Percentiles rank a stretch among this genome's conserved stretches.
phyloP scores from a whole-genome alignment of 2,797 vertebrate genomes.

The Catharus ustulatus region DNA sequence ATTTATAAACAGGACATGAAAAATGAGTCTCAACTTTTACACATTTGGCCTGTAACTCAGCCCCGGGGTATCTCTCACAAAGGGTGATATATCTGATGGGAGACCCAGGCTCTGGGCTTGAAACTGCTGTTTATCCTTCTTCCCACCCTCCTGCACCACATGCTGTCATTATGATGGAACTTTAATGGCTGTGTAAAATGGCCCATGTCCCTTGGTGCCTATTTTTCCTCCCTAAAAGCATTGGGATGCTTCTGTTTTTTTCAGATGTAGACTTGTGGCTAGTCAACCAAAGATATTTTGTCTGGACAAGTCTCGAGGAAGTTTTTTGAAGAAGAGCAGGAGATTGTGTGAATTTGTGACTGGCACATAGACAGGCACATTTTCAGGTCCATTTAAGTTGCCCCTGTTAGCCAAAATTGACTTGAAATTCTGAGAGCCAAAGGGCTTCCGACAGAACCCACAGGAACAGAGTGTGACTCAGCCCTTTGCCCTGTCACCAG shows the following conservation, averaged over 20 bases:
- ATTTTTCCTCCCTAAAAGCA: neutral
- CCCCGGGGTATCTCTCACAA: neutral
- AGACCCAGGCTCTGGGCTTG: neutral
- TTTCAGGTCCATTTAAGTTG: neutral
- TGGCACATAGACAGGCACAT: neutral
- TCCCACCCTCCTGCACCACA: neutral
- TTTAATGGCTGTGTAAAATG: neutral
- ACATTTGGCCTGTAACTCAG: neutral
- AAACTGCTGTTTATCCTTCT: constrained; percentile 16
- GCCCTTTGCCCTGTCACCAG: neutral
- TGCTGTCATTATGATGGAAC: neutral
- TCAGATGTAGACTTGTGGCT: neutral
- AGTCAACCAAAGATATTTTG: neutral
- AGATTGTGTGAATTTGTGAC: neutral
- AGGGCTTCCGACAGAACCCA: neutral
- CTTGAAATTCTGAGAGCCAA: neutral
- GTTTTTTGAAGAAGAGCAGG: neutral
- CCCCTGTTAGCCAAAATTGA: neutral
- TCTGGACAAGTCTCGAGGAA: neutral
- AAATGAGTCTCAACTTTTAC: constrained; percentile 32
- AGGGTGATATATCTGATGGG: constrained; percentile 6
- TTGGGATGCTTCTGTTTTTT: neutral
- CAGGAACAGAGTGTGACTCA: neutral
- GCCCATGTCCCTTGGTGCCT: neutral
- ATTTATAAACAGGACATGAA: constrained; percentile 20